A percentile compares a stretch with the other conserved stretches of the same genome.
phyloP scores from a whole-genome alignment of 2,113 vertebrate genomes.

The Ictalurus furcatus region DNA sequence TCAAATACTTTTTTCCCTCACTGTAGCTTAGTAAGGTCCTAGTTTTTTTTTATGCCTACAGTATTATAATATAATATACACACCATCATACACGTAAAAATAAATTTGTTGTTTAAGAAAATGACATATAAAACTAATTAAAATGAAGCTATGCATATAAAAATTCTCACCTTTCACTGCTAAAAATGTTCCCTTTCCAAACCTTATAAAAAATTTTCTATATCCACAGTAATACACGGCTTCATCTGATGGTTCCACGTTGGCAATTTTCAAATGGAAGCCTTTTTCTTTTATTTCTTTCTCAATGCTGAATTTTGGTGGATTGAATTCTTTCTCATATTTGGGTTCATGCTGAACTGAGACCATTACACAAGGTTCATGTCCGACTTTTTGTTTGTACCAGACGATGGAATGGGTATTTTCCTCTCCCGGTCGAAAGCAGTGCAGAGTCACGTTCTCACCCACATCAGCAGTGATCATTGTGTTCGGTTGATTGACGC shows the following conservation, averaged over 20 bases:
- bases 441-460: constrained; percentile 25
- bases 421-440: not conserved
- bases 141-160: not conserved
- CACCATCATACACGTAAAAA: not conserved
- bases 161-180: constrained; percentile 5
- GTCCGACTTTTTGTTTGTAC: constrained; percentile 35
- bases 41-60: not conserved
- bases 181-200: constrained; percentile 35
- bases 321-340: constrained; percentile 54
- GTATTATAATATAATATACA: not conserved
- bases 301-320: not conserved
- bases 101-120: not conserved
- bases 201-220: not conserved
- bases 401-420: not conserved
- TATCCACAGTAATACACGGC: constrained; percentile 37
- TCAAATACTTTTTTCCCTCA: too few relatives aligned
- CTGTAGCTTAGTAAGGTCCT: not conserved
- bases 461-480: constrained; percentile 13
- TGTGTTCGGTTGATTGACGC: not conserved
- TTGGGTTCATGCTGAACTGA: not conserved
- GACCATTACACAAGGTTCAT: constrained; percentile 1
- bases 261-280: constrained; percentile 19
- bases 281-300: not conserved
- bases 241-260: constrained; percentile 25
- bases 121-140: not conserved